A percentile compares a stretch with the other conserved stretches of the same genome.
These are phyloP conservation scores for Cheilosia variabilis DNA, from an alignment of 2,888 invertebrate species.

Conservation along the genomic window DNA sequence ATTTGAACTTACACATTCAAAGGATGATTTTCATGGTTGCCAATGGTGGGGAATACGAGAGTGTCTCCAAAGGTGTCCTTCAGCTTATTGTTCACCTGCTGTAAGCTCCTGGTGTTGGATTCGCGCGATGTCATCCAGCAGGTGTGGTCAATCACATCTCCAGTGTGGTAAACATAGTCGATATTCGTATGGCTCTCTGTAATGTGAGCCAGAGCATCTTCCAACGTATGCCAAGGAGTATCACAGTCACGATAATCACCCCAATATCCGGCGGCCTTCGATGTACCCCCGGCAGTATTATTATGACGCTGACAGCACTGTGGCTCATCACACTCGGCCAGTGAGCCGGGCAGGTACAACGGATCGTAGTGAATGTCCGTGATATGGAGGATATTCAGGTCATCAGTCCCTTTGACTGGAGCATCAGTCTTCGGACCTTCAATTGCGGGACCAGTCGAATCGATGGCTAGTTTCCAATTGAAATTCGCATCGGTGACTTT, in stretches of 20 bases:
- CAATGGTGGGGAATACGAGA: conserved; percentile 88
- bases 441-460: conserved; percentile 40
- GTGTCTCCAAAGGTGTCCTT: conserved; percentile 86
- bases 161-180: conserved; percentile 91
- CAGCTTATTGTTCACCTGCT: conserved; percentile 85
- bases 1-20: conserved; percentile 91
- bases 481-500: conserved; percentile 75
- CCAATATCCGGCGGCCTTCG: conserved; percentile 89
- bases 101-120: conserved; percentile 86
- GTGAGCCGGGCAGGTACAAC: conserved; percentile 87
- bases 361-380: conserved; percentile 91
- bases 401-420: conserved; percentile 74
- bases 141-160: conserved; percentile 93
- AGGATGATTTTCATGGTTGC: conserved; percentile 94
- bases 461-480: conserved; percentile 79
- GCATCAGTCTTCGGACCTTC: conserved; percentile 78
- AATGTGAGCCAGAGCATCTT: conserved; percentile 87
- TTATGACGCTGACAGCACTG: conserved; percentile 88
- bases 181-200: conserved; percentile 85
- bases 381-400: conserved; percentile 80
- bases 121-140: conserved; percentile 92
- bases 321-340: conserved; percentile 89
- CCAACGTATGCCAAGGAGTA: conserved; percentile 88
- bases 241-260: conserved; percentile 93
- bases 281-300: conserved; percentile 75